Evolutionary conservation across 2,888 invertebrate species (phyloP).

Genomic region (Drosophila maculinotata): DNA sequence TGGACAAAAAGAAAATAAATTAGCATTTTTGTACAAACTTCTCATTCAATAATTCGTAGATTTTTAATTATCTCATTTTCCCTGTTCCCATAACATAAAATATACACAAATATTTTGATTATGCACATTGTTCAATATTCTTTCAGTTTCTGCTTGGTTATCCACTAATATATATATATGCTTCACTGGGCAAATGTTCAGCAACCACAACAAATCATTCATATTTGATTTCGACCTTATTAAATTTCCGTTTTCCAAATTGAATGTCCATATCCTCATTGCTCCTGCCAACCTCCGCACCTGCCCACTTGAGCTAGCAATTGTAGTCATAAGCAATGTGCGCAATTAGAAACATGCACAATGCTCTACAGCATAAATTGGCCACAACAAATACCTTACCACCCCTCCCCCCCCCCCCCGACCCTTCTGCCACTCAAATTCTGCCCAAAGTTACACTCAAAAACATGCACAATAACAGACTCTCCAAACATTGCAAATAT

Average conservation of each 20-base stretch:
- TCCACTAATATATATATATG: neutral
- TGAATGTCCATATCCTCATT: constrained; percentile 9
- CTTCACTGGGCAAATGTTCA: neutral
- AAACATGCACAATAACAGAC: constrained; percentile 28
- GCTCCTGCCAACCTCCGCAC: neutral
- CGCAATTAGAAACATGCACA: constrained; percentile 46
- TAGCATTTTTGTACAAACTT: too few species aligned
- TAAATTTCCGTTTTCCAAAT: constrained; percentile 31
- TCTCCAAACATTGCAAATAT: constrained; percentile 33
- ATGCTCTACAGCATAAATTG: constrained; percentile 11
- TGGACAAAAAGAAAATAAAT: too few species aligned
- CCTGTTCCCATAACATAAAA: neutral
- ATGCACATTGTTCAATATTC: neutral
- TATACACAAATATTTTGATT: neutral
- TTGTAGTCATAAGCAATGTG: constrained; percentile 18
- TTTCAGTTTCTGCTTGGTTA: neutral
- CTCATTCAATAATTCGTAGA: neutral
- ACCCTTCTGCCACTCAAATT: neutral
- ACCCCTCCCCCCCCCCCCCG: too few species aligned
- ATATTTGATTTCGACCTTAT: constrained; percentile 17
- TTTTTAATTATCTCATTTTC: neutral
- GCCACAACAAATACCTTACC: neutral
- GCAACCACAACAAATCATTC: constrained; percentile 4
- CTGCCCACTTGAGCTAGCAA: constrained; percentile 7
- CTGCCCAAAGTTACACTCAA: neutral